Evolutionary conservation across 53 echinoderm and acorn worm species (phyloP), one percentile per base, ranked within the genome.

Genomic region (Astropecten irregularis): DNA sequence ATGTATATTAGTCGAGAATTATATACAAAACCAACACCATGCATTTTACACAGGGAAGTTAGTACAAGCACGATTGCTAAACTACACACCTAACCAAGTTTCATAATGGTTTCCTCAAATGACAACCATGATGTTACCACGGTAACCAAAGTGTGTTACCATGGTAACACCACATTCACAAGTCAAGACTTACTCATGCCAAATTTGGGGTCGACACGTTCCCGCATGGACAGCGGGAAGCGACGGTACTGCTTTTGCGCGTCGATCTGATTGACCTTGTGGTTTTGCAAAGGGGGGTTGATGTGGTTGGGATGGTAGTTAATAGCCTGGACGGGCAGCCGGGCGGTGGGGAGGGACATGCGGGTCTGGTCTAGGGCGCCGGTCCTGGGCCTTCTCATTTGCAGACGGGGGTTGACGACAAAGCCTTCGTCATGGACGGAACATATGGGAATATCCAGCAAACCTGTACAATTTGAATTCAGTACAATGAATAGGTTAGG

Each of bases 361-460:
- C 77, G 76, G 2, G 77, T 63, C 69, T 87, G 58, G 59, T 73
- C 69, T 33, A 74, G 34, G 9, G 19, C 32, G 70, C 73, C 60
- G 15, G 91, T 91, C 30, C 84, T 79, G 13, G 91, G 91, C 48
- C 87, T 58, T 19, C 77, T 58, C 30, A 77, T 35, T 11, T 73
- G 81, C 39, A 91, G 71, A 21, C 86, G 83, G 14, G 93, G 74
- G 68, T 93, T 88, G 42, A 68, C 28, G 44, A 95, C 68, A 51
- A 76, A 93, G 35, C 92, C 94, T 57, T 91, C 94, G 66, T 97
- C 97, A 32, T 92, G 90, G 51, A 96, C 96, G 31, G 96, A 83
- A 82, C 96, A 96, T 50, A 96, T 96, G n/a, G 96, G 96, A 59
- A 85, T 86, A 58, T 96, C 96, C 40, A 91, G 82, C 73, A 94